Percentiles rank a stretch among this genome's conserved stretches.
phyloP scores from a whole-genome alignment of 2,888 invertebrate species.

The Brachycybe producta region DNA sequence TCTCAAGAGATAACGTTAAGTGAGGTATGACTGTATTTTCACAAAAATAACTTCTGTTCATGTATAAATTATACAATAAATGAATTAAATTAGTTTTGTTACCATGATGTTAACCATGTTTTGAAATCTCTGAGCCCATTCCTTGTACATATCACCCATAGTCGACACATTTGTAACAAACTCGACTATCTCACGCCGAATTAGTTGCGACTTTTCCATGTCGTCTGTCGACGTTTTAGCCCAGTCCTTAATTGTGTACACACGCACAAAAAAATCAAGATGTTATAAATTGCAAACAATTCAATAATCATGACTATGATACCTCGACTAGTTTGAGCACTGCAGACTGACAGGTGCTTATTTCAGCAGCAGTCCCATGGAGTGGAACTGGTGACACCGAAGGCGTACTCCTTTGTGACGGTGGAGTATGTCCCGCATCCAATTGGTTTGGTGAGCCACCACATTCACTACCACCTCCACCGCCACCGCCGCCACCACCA shows the following conservation, averaged over 20 bases:
- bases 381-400: slow-evolving; percentile 27
- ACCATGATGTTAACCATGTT: slow-evolving; percentile 30
- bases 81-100: too few species aligned
- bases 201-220: slow-evolving; percentile 17
- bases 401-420: slow-evolving; percentile 23
- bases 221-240: slow-evolving; percentile 20
- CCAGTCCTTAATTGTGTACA: slow-evolving; percentile 22
- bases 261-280: not conserved
- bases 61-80: too few species aligned
- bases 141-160: slow-evolving; percentile 41
- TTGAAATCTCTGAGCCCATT: slow-evolving; percentile 36
- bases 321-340: slow-evolving; percentile 36
- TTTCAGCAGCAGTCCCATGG: slow-evolving; percentile 24
- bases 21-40: too few species aligned
- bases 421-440: slow-evolving; percentile 25
- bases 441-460: slow-evolving; percentile 23
- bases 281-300: not conserved
- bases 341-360: slow-evolving; percentile 34
- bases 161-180: slow-evolving; percentile 41
- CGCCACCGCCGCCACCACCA: not conserved
- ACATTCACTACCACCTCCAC: slow-evolving; percentile 2
- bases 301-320: slow-evolving; percentile 13
- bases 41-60: too few species aligned
- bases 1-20: too few species aligned
- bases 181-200: slow-evolving; percentile 40